These are phyloP conservation scores for Actinia tenebrosa DNA, from an alignment of 64 coral and sea anemone genomes.

Conservation along the genomic window DNA sequence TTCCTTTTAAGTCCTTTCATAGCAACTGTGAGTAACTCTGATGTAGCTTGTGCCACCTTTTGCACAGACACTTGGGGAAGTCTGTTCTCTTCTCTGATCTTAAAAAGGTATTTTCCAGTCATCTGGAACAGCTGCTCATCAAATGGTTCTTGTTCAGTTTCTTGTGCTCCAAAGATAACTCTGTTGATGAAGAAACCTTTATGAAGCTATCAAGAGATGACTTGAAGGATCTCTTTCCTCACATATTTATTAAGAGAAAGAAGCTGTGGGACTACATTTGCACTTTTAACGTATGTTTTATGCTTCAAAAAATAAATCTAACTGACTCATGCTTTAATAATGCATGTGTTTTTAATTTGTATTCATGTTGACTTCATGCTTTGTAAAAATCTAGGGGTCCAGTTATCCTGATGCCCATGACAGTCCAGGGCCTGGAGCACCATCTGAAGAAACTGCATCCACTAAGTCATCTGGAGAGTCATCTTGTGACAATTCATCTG, in stretches of 20 bases:
- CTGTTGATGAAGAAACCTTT: background rate
- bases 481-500: too few relatives aligned
- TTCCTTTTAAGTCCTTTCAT: background rate
- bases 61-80: background rate
- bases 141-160: background rate
- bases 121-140: background rate
- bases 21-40: background rate
- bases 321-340: too few relatives aligned
- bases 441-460: too few relatives aligned
- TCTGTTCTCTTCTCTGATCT: background rate
- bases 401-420: too few relatives aligned
- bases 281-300: background rate
- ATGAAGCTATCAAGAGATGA: background rate
- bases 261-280: background rate
- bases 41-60: background rate
- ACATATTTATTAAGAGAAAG: background rate
- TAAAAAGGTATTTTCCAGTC: constrained; percentile 4
- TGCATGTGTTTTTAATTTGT: too few relatives aligned
- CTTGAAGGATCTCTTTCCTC: background rate
- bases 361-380: too few relatives aligned
- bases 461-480: too few relatives aligned
- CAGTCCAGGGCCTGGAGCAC: too few relatives aligned
- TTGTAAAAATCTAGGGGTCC: too few relatives aligned
- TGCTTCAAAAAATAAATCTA: background rate
- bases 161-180: background rate